Evolutionary conservation across 37 sponge, comb jelly and placozoan genomes (phyloP).

Genomic region (Eunapius fragilis): DNA sequence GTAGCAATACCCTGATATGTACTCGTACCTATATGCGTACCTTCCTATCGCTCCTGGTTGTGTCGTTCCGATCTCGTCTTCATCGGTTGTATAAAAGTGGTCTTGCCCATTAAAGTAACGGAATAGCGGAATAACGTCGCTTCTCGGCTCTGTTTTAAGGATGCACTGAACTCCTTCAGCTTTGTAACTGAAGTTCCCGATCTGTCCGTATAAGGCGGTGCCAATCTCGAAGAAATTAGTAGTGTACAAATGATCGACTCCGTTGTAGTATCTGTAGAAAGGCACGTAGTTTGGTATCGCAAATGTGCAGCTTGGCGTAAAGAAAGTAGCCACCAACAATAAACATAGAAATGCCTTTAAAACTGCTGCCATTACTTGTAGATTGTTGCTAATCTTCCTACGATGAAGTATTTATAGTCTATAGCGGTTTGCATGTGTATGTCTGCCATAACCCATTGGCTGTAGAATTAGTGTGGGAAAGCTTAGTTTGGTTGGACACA

Average conservation of each 20-base stretch:
- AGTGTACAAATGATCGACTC: not conserved
- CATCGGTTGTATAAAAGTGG: slow-evolving; percentile 7
- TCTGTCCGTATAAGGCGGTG: not conserved
- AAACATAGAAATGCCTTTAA: no score
- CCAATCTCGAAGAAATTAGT: not conserved
- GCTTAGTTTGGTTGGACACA: no score
- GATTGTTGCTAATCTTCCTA: no score
- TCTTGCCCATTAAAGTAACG: slow-evolving; percentile 11
- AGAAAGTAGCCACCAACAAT: no score
- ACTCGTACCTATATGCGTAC: no score
- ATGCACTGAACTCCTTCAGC: not conserved
- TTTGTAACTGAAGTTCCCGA: not conserved
- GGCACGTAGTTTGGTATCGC: not conserved
- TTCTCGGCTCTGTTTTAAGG: not conserved
- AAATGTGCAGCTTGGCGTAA: no score
- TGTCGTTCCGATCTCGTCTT: not conserved
- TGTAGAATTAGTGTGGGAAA: no score
- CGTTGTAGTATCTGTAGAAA: slow-evolving; percentile 3
- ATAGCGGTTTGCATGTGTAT: no score
- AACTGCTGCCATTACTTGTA: no score
- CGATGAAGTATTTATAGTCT: no score
- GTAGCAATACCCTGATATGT: no score
- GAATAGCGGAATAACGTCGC: not conserved
- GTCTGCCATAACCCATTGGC: no score
- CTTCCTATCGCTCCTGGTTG: not conserved